These are phyloP conservation scores for Drosophila austrosaltans DNA, from an alignment of 2,888 invertebrate genomes.

Conservation along the genomic window DNA sequence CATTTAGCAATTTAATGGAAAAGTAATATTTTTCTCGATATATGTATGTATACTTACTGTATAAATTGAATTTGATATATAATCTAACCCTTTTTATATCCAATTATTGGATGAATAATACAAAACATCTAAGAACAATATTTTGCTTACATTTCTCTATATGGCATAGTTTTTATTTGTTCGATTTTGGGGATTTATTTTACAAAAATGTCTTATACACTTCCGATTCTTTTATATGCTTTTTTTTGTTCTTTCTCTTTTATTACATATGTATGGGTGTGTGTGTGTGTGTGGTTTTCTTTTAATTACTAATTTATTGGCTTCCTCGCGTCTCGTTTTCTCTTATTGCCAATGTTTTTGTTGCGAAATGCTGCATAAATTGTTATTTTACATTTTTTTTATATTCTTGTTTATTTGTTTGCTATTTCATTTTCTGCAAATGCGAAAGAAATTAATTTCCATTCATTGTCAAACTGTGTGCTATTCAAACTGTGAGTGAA, in stretches of 20 bases:
- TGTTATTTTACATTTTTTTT: slow-evolving; percentile 20
- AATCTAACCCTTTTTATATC: no score
- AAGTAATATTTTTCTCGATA: no score
- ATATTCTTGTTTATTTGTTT: slow-evolving; percentile 16
- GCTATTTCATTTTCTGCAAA: background rate
- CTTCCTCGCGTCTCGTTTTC: slow-evolving; percentile 4
- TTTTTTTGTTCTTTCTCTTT: background rate
- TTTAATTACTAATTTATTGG: slow-evolving; percentile 55
- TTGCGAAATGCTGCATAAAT: slow-evolving; percentile 23
- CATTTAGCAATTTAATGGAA: no score
- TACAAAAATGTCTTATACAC: slow-evolving; percentile 58
- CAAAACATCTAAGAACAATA: background rate
- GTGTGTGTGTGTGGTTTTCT: slow-evolving; percentile 6
- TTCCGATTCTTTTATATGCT: slow-evolving; percentile 35
- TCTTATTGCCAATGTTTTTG: slow-evolving; percentile 1
- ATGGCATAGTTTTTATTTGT: slow-evolving; percentile 42
- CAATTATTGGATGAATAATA: slow-evolving; percentile 23
- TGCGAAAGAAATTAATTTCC: background rate
- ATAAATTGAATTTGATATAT: no score
- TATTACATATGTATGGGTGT: slow-evolving; percentile 41
- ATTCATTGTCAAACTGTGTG: background rate
- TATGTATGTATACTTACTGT: no score
- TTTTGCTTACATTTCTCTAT: slow-evolving; percentile 37
- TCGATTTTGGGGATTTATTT: slow-evolving; percentile 50
- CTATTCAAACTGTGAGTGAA: slow-evolving; percentile 23